Evolutionary conservation across 2,888 invertebrate genomes (phyloP).

Genomic region (Atrina japonica): DNA sequence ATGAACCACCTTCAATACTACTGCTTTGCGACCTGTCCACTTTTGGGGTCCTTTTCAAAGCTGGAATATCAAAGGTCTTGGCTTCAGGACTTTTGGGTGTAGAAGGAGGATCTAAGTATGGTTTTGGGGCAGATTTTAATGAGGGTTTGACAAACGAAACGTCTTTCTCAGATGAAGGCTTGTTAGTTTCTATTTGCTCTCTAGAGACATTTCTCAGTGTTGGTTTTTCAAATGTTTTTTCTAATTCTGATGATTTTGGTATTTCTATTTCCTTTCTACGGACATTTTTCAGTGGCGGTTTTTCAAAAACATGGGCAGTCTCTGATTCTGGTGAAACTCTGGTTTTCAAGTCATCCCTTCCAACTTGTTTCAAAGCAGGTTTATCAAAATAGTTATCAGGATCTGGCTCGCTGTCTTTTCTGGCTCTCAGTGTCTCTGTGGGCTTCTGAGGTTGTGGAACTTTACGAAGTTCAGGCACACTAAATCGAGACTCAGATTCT

Average conservation of each 20-base stretch:
- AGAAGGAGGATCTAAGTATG: conserved; percentile 8
- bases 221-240: conserved; percentile 36
- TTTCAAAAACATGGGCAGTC: conserved; percentile 32
- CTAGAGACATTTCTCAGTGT: conserved; percentile 25
- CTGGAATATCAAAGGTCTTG: conserved; percentile 29
- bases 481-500: conserved; percentile 37
- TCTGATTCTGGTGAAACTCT: conserved; percentile 41
- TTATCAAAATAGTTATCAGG: conserved; percentile 48
- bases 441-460: conserved; percentile 26
- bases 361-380: conserved; percentile 37
- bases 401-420: conserved; percentile 30
- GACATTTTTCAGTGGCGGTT: conserved; percentile 37
- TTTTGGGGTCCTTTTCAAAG: conserved; percentile 22
- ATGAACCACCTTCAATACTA: conserved; percentile 19
- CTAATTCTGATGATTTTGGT: conserved; percentile 24
- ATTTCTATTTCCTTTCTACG: conserved; percentile 15
- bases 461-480: conserved; percentile 50
- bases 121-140: conserved; percentile 22
- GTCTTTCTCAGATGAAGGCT: conserved; percentile 10
- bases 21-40: conserved; percentile 7
- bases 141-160: conserved; percentile 20
- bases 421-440: conserved; percentile 15
- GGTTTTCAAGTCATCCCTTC: conserved; percentile 10
- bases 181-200: conserved; percentile 19
- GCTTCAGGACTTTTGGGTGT: conserved; percentile 28